Evolutionary conservation across 1,140 invertebrate species (phyloP), one percentile per base, ranked within the genome.

Genomic region (Bombus haemorrhoidalis): DNA sequence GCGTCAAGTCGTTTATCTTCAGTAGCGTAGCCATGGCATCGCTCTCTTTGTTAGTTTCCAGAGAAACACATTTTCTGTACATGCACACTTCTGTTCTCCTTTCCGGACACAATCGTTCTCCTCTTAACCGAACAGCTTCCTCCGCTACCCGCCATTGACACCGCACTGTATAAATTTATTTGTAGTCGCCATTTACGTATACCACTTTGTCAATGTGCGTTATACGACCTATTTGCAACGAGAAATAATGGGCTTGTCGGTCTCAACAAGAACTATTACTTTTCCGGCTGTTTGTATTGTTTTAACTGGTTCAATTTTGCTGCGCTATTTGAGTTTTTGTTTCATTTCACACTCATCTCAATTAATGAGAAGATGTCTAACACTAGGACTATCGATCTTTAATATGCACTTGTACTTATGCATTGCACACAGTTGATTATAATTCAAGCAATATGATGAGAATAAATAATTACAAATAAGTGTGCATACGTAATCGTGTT

Each of bases 1-100:
- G 39, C 3, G 28, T 13, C 28, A 59, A 41, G 64, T 83, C 88
- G 83, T 89, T 89, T 83, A 88, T 89, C 87, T 89, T 88, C 79
- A 2, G 41, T 73, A 74, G 18, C 47, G 69, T 43, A 69, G 12
- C 78, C 66, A 57, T 34, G 39, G 39, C 68, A 64, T 39, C 32
- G 37, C 47, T 64, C 62, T 39, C 43, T 15, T 18, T 41, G 73
- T 57, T 64, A 47, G 66, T 77, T 37, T 12, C 37, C 47, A 47
- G 47, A 85, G 37, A 62, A 62, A 53, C 78, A 62, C 78, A 76
- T 86, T 88, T 81, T 75, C 59, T 25, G 28, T 62, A 73, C 41
- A 72, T 69, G 62, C 34, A 32, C 41, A 12, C 10, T 43, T 79
- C 37, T 59, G n/a, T 32, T 66, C 37, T 73, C 59, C 9, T 81